Conservation (phyloP, 2,888 invertebrate genomes). For the Amitus sp. region DNA sequence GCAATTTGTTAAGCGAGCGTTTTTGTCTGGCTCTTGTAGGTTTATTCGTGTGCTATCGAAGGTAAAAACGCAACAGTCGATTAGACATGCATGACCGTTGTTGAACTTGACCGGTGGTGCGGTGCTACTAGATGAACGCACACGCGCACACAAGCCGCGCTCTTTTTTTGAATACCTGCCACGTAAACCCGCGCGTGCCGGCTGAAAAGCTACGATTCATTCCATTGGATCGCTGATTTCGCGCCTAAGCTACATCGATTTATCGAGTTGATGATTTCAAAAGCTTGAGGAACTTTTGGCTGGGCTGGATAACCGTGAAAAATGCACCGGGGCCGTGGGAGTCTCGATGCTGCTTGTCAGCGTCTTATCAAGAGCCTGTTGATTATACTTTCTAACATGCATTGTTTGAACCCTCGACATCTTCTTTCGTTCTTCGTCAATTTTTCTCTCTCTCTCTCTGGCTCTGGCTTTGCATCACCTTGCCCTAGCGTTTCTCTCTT, state of each 20-base stretch:
- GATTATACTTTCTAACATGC: constrained; percentile 24
- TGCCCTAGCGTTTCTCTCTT: constrained; percentile 42
- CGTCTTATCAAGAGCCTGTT: constrained; percentile 26
- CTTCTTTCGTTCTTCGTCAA: constrained; percentile 4
- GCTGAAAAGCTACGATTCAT: constrained; percentile 27
- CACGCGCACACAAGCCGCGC: constrained; percentile 25
- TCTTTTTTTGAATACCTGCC: constrained; percentile 30
- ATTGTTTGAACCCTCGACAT: constrained; percentile 18
- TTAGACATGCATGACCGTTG: constrained; percentile 26
- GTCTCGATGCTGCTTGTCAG: constrained; percentile 18
- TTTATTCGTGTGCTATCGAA: constrained; percentile 3
- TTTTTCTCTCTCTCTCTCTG: constrained; percentile 18
- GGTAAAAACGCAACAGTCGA: constrained; percentile 15
- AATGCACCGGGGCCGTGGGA: constrained; percentile 6
- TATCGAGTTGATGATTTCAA: background rate
- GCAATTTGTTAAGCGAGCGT: too few species aligned
- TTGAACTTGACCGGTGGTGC: constrained; percentile 40
- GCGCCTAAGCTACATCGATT: background rate
- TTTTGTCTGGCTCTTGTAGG: too few species aligned
- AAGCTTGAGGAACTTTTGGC: too few species aligned
- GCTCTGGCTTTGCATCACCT: constrained; percentile 23
- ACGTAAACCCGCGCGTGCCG: constrained; percentile 35
- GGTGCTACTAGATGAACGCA: constrained; percentile 24
- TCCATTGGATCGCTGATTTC: background rate
- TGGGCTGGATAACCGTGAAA: too few species aligned